phyloP scores from a whole-genome alignment of 1,140 invertebrate genomes.

The Homalodisca vitripennis region DNA sequence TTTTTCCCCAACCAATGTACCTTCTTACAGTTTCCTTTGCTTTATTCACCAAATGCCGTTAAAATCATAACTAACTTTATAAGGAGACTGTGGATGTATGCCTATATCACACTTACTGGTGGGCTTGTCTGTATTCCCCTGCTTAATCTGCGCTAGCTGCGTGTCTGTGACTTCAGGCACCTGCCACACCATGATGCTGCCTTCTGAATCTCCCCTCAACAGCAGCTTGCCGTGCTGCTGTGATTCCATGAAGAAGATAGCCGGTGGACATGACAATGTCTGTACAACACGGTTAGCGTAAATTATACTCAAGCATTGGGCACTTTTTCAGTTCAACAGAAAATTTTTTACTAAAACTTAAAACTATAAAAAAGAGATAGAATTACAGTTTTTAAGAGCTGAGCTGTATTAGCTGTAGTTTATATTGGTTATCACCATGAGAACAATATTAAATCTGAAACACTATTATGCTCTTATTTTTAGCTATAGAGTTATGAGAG shows the following conservation, averaged over 20 bases:
- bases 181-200: slow-evolving; percentile 82
- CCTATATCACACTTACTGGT: slow-evolving; percentile 48
- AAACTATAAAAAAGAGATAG: no score
- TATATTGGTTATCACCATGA: no score
- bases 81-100: neutral
- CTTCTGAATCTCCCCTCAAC: slow-evolving; percentile 86
- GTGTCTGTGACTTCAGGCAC: slow-evolving; percentile 76
- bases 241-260: slow-evolving; percentile 67
- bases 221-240: slow-evolving; percentile 64
- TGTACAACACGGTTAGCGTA: slow-evolving; percentile 47
- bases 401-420: no score
- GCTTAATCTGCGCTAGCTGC: slow-evolving; percentile 64
- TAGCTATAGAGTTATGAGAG: no score
- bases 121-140: slow-evolving; percentile 51
- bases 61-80: neutral
- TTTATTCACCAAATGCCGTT: neutral
- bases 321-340: no score
- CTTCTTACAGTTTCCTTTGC: neutral
- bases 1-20: neutral
- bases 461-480: no score
- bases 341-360: no score
- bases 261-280: slow-evolving; percentile 87
- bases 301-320: no score
- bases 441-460: no score
- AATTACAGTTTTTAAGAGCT: no score